phyloP scores from a whole-genome alignment of 2,888 invertebrate species.

The Drosophila paranaensis region DNA sequence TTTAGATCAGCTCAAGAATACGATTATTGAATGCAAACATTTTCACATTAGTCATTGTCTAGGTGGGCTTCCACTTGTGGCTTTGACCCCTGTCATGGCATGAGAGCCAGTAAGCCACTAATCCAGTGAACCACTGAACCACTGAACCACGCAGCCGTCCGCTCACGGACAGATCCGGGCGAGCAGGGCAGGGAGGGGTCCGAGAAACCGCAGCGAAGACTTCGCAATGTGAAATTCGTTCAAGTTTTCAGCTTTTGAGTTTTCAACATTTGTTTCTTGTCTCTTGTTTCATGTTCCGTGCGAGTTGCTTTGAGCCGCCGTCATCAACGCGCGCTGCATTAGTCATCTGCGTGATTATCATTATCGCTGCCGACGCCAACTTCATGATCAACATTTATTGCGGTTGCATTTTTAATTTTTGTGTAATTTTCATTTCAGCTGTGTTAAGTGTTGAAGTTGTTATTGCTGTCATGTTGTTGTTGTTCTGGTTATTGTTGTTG shows the following conservation, averaged over 20 bases:
- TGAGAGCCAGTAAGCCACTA: slow-evolving; percentile 14
- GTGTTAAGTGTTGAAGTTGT: slow-evolving; percentile 59
- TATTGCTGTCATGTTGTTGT: slow-evolving; percentile 41
- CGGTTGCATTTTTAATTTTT: slow-evolving; percentile 62
- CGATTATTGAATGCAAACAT: neutral
- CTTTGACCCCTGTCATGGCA: slow-evolving; percentile 29
- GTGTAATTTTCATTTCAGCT: slow-evolving; percentile 62
- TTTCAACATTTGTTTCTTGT: slow-evolving; percentile 10
- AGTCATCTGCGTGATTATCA: slow-evolving; percentile 39
- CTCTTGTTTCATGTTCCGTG: slow-evolving; percentile 39
- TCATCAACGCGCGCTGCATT: slow-evolving; percentile 24
- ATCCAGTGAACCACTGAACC: slow-evolving; percentile 51
- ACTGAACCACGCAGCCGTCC: slow-evolving; percentile 47
- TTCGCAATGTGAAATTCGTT: slow-evolving; percentile 44
- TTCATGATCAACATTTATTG: slow-evolving; percentile 49
- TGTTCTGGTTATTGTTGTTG: slow-evolving; percentile 6
- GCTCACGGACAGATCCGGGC: slow-evolving; percentile 10
- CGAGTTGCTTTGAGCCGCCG: slow-evolving; percentile 41
- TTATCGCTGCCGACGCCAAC: slow-evolving; percentile 19
- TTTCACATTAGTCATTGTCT: slow-evolving; percentile 3
- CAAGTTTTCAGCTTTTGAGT: slow-evolving; percentile 23
- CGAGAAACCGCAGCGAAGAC: slow-evolving; percentile 48
- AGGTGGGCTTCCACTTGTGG: slow-evolving; percentile 1
- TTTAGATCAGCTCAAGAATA: neutral
- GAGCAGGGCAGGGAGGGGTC: neutral